Evolutionary conservation across 2,113 vertebrate genomes (phyloP).

Genomic region (Notechis scutatus): DNA sequence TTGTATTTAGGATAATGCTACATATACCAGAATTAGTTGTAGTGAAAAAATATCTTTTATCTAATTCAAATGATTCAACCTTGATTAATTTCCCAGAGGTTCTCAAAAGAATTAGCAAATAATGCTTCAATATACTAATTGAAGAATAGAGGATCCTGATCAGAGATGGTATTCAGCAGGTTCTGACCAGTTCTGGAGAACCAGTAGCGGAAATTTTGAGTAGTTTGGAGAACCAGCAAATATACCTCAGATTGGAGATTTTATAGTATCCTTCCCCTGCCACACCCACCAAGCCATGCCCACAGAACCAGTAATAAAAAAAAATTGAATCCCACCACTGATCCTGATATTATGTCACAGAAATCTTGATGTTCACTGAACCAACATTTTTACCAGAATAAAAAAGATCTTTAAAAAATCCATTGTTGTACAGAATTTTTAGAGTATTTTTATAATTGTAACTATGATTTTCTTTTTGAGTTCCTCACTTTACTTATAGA

Average conservation of each 20-base stretch:
- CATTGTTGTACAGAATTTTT: neutral
- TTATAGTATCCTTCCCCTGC: too few relatives aligned
- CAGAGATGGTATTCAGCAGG: too few relatives aligned
- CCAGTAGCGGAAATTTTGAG: too few relatives aligned
- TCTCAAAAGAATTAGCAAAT: neutral
- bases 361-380: neutral
- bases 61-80: neutral
- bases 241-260: too few relatives aligned
- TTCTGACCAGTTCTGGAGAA: too few relatives aligned
- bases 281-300: too few relatives aligned
- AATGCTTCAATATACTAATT: neutral
- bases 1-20: neutral
- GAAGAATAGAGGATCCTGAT: neutral
- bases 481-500: neutral
- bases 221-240: too few relatives aligned
- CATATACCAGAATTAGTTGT: neutral
- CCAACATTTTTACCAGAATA: neutral
- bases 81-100: neutral
- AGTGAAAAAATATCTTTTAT: neutral
- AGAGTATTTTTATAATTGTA: neutral
- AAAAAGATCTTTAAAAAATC: neutral
- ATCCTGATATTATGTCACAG: neutral
- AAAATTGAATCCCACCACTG: too few relatives aligned
- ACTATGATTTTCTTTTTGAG: neutral
- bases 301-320: too few relatives aligned